A percentile compares a stretch with the other conserved stretches of the same genome.
Evolutionary conservation across 2,797 vertebrate genomes (phyloP).

Genomic region (Pipistrellus pipistrellus): DNA sequence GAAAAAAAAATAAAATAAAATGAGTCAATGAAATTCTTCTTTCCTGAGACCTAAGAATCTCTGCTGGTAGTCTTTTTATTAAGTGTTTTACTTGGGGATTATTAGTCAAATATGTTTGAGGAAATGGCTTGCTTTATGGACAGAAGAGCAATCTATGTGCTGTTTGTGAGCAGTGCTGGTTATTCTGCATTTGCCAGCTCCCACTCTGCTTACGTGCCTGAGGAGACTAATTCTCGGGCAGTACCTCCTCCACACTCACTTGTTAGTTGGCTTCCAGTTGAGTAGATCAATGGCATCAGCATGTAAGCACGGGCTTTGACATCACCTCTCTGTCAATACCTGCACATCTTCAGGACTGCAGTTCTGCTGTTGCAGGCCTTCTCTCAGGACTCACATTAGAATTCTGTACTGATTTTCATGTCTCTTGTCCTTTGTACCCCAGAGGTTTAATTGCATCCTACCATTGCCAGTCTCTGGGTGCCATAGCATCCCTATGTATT

Average conservation of each 20-base stretch:
- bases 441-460: neutral
- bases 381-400: neutral
- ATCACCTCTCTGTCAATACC: neutral
- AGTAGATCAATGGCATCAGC: accelerated
- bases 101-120: conserved; percentile 43
- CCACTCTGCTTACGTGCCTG: neutral
- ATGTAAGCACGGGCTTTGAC: neutral
- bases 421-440: neutral
- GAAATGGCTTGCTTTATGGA: conserved; percentile 38
- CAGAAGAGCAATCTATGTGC: neutral
- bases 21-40: conserved; percentile 43
- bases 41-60: conserved; percentile 45
- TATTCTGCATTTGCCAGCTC: neutral
- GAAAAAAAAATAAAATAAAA: conserved; percentile 60
- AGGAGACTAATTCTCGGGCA: neutral
- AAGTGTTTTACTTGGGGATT: conserved; percentile 38
- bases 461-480: neutral
- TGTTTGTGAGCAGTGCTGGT: neutral
- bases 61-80: conserved; percentile 17
- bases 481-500: neutral
- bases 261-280: neutral
- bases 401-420: neutral
- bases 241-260: neutral
- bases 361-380: neutral
- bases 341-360: neutral